Evolutionary conservation across 2,797 vertebrate genomes (phyloP).

Genomic region (Arrhamphus sclerolepis): DNA sequence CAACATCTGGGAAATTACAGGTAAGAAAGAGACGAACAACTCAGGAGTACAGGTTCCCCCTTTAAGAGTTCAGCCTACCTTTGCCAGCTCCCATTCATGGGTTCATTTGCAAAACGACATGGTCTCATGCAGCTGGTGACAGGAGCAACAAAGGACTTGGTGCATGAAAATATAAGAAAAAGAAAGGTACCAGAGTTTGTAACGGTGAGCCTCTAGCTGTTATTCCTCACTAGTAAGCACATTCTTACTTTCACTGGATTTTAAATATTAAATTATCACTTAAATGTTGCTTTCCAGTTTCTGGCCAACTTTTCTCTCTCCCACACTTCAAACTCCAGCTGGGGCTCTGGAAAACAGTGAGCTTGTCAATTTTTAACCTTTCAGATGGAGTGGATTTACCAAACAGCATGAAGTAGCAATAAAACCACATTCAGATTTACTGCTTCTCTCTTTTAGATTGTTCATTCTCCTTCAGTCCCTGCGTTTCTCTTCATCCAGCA

Average conservation of each 20-base stretch:
- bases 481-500: conserved; percentile 19
- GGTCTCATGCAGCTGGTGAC: conserved; percentile 46
- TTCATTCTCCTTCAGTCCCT: conserved; percentile 43
- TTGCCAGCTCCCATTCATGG: conserved; percentile 57
- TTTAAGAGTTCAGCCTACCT: conserved; percentile 27
- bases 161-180: neutral
- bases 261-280: conserved; percentile 22
- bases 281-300: conserved; percentile 20
- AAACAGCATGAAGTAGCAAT: conserved; percentile 53
- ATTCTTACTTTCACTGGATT: conserved; percentile 17
- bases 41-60: conserved; percentile 3
- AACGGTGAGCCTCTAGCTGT: conserved; percentile 12
- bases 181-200: conserved; percentile 8
- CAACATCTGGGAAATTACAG: conserved; percentile 98
- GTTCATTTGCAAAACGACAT: conserved; percentile 53
- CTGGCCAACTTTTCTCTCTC: conserved; percentile 4
- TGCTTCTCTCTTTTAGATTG: conserved; percentile 45
- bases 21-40: conserved; percentile 75
- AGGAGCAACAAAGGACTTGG: conserved; percentile 38
- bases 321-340: conserved; percentile 28
- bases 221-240: neutral
- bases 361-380: conserved; percentile 61
- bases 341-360: conserved; percentile 33
- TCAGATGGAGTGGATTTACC: conserved; percentile 54
- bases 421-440: conserved; percentile 46